phyloP scores from a whole-genome alignment of 2,113 vertebrate species.

The Phainopepla nitens region DNA sequence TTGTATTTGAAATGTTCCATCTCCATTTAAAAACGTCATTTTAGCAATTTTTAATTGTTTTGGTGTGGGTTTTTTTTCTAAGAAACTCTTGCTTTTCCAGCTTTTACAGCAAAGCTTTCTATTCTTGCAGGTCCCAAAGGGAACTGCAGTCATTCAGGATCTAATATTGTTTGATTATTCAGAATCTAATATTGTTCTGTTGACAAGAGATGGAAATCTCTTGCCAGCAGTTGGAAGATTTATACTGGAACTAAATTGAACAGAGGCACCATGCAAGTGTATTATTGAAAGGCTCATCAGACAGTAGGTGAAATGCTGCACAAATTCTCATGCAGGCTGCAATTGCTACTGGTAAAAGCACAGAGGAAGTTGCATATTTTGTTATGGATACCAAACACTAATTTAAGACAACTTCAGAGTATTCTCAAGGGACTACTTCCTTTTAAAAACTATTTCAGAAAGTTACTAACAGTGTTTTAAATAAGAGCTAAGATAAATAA shows the following conservation, averaged over 20 bases:
- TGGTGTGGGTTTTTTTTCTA: background rate
- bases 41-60: background rate
- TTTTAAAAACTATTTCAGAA: background rate
- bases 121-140: background rate
- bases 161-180: background rate
- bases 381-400: background rate
- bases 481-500: background rate
- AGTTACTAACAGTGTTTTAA: background rate
- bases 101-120: background rate
- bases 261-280: background rate
- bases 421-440: background rate
- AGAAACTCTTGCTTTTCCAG: background rate
- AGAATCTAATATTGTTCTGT: background rate
- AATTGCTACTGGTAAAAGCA: background rate
- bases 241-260: background rate
- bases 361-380: background rate
- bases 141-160: background rate
- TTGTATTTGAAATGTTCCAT: background rate
- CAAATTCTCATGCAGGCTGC: background rate
- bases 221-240: background rate
- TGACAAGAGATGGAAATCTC: background rate
- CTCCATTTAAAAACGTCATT: background rate
- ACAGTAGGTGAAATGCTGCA: background rate
- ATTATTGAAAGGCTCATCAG: background rate
- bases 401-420: background rate